Percentiles rank a stretch among this genome's conserved stretches.
These are phyloP conservation scores for Hydrophis major DNA, from an alignment of 2,797 vertebrate species.

Conservation along the genomic window DNA sequence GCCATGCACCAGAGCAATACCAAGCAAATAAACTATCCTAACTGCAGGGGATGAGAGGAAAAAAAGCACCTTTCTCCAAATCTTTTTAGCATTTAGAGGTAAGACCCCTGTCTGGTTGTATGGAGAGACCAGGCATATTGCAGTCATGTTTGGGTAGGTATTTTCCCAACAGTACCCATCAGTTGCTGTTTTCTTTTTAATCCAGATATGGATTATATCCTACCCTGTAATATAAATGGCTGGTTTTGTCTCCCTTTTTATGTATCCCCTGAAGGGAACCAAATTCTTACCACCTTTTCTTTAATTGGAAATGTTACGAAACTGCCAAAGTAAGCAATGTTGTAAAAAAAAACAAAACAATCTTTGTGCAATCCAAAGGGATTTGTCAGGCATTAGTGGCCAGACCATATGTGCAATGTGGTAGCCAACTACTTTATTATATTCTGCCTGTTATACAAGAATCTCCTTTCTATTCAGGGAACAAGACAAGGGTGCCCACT, in stretches of 20 bases:
- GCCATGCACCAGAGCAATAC: neutral
- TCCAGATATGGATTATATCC: neutral
- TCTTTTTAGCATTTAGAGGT: neutral
- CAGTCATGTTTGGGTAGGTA: conserved; percentile 20
- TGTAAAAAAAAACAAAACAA: conserved; percentile 7
- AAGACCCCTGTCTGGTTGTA: neutral
- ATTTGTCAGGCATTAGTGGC: too few relatives aligned
- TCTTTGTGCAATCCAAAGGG: too few relatives aligned
- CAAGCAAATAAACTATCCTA: neutral
- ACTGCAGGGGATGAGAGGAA: neutral
- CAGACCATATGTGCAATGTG: too few relatives aligned
- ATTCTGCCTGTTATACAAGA: too few relatives aligned
- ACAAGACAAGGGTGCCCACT: too few relatives aligned
- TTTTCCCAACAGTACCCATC: neutral
- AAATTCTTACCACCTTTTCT: conserved; percentile 16
- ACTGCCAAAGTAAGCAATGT: conserved; percentile 11
- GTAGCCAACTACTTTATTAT: too few relatives aligned
- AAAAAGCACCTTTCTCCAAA: neutral
- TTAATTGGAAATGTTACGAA: conserved; percentile 12
- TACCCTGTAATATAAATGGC: conserved; percentile 1
- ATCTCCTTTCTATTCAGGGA: too few relatives aligned
- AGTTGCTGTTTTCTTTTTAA: neutral
- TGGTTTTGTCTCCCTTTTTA: conserved; percentile 28
- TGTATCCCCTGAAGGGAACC: conserved; percentile 34
- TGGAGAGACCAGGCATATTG: conserved; percentile 31